Conservation (phyloP, 1,140 invertebrate genomes). For the Habropoda laboriosa region DNA sequence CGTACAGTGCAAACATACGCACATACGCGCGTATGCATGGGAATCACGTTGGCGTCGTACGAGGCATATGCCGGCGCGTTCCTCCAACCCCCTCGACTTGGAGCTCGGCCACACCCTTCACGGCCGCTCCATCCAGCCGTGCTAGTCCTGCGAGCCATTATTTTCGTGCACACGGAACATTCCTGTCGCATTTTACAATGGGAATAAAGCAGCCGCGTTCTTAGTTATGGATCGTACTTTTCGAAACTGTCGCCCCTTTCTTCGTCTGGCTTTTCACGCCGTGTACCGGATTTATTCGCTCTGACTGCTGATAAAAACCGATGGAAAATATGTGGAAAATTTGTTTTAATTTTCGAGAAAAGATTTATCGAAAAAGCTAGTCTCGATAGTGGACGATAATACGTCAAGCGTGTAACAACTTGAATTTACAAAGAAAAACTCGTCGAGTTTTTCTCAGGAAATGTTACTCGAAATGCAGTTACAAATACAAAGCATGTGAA, state of each 20-base stretch:
- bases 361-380: no score
- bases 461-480: no score
- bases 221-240: slow-evolving; percentile 16
- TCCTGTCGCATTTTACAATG: slow-evolving; percentile 64
- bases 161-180: slow-evolving; percentile 62
- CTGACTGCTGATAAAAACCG: not conserved
- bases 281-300: not conserved
- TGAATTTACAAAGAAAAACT: no score
- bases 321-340: no score
- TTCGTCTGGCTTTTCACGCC: not conserved
- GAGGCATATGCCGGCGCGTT: slow-evolving; percentile 68
- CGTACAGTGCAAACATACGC: slow-evolving; percentile 8
- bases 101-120: slow-evolving; percentile 14
- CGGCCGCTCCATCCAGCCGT: slow-evolving; percentile 27
- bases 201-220: slow-evolving; percentile 56
- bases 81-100: slow-evolving; percentile 16
- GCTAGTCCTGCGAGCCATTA: slow-evolving; percentile 67
- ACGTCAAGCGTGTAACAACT: no score
- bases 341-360: no score
- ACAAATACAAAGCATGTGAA: no score
- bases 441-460: no score
- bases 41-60: slow-evolving; percentile 75
- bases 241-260: slow-evolving; percentile 17
- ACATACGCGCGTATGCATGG: slow-evolving; percentile 72
- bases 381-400: no score